These are phyloP conservation scores for Malurus leucopterus DNA, from an alignment of 2,797 vertebrate species.

Conservation along the genomic window DNA sequence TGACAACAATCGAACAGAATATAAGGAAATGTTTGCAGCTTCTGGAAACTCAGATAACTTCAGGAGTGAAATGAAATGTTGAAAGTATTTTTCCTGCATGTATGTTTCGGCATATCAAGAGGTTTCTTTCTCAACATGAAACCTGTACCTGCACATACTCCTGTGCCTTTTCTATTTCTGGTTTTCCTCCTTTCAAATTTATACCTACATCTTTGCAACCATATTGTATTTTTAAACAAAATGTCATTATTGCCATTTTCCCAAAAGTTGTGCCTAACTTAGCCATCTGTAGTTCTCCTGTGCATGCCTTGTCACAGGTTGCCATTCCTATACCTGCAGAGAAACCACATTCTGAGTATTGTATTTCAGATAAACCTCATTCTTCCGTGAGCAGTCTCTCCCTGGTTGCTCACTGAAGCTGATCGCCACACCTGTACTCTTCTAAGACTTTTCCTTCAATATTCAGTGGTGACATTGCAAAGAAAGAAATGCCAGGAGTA, in stretches of 20 bases:
- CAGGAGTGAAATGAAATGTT: neutral
- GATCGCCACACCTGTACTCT: neutral
- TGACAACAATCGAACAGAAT: rapidly evolving
- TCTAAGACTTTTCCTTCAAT: neutral
- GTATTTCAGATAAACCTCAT: neutral
- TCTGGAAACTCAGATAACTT: slow-evolving; percentile 1
- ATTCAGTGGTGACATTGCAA: neutral
- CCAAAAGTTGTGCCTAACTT: neutral
- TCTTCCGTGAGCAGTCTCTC: neutral
- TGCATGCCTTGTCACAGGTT: neutral
- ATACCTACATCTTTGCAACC: neutral
- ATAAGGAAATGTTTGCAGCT: neutral
- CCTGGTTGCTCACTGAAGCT: neutral
- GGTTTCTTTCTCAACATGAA: neutral
- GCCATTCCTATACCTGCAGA: neutral
- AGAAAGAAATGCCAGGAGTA: neutral
- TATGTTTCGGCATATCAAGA: neutral
- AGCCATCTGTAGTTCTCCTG: neutral
- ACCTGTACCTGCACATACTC: neutral
- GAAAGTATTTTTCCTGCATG: neutral
- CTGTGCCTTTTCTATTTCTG: rapidly evolving
- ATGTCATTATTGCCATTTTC: neutral
- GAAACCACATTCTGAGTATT: neutral
- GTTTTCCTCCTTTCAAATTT: neutral
- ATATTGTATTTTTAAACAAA: neutral